Evolutionary conservation across 1,140 invertebrate genomes (phyloP), one percentile per base, ranked within the genome.

Genomic region (Vanessa tameamea): DNA sequence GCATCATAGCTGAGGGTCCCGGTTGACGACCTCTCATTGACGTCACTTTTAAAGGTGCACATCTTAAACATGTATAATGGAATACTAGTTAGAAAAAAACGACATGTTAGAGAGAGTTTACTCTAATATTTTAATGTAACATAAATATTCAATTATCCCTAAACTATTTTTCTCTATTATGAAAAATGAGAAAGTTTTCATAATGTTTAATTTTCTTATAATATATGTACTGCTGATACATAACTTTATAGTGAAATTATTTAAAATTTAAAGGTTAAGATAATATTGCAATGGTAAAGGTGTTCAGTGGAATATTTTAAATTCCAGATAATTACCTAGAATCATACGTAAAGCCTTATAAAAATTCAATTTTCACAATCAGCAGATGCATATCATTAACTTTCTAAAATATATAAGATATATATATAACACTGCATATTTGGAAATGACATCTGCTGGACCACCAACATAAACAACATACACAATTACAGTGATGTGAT

Each of bases 11-110:
- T 68, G 78, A 82, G 85, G 85, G 82, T 83, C 81, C 75, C 84
- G 89, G 90, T 92, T 91, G 88, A 84, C 83, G 90, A 92, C 74
- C 74, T 72, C 20, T 76, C 65, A 20, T 66, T 68, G 53, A 50
- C 23, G 59, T 64, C 47, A 47, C 61, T 64, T 64, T 64, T 47
- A 64, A 64, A 61, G 57, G 57, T 61, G 57, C n/a, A 57, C 53
- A 26, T 23, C 15, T 50, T 0, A 23, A 57, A 43, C 7, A 43
- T 43, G 9, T 9, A 43, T 43, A 43, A 1, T 43, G 9, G 1
- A 5, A 43, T 43, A 43, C 7, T 0, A 43, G 37, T 31, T 31
- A 1, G 3, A 31, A 31, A 31, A 31, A 31, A 20, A 0, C 20
- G 20, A 20, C 20, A 20, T 53, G 2, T 53, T 53, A 2, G 53